A percentile compares a stretch with the other conserved stretches of the same genome.
phyloP scores from a whole-genome alignment of 1,140 invertebrate genomes.

The Cyphomyrmex costatus region DNA sequence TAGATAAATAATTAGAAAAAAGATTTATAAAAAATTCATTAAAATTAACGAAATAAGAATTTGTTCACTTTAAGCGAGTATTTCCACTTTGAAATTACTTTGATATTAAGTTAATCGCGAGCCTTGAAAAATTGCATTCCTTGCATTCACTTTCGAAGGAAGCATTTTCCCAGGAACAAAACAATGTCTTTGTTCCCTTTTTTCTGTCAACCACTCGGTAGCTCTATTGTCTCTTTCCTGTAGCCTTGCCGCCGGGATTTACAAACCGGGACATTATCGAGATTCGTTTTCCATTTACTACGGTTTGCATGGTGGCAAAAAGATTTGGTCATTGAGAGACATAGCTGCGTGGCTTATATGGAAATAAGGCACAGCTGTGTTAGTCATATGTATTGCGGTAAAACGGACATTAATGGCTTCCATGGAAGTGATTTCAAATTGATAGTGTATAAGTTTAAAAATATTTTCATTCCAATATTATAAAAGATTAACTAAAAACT shows the following conservation, averaged over 20 bases:
- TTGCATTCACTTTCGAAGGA: constrained; percentile 50
- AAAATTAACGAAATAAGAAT: neutral
- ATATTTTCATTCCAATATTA: neutral
- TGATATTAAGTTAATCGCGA: neutral
- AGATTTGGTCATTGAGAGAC: constrained; percentile 23
- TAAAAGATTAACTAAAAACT: neutral
- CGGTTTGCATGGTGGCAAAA: neutral
- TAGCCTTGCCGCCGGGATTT: constrained; percentile 29
- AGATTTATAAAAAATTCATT: neutral
- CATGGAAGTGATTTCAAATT: neutral
- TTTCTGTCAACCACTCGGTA: constrained; percentile 35
- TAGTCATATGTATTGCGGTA: neutral
- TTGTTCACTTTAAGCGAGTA: neutral
- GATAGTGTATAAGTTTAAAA: neutral
- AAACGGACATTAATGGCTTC: neutral
- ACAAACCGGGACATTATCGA: constrained; percentile 52
- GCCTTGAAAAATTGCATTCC: constrained; percentile 52
- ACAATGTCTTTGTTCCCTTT: constrained; percentile 60
- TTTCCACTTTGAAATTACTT: constrained; percentile 21
- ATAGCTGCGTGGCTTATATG: neutral
- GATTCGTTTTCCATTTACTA: constrained; percentile 44
- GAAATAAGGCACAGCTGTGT: neutral
- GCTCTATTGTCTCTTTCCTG: constrained; percentile 37
- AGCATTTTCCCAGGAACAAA: constrained; percentile 54
- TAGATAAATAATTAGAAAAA: neutral